Conservation (phyloP, 1,140 invertebrate species). For the Drosophila setifemur region DNA sequence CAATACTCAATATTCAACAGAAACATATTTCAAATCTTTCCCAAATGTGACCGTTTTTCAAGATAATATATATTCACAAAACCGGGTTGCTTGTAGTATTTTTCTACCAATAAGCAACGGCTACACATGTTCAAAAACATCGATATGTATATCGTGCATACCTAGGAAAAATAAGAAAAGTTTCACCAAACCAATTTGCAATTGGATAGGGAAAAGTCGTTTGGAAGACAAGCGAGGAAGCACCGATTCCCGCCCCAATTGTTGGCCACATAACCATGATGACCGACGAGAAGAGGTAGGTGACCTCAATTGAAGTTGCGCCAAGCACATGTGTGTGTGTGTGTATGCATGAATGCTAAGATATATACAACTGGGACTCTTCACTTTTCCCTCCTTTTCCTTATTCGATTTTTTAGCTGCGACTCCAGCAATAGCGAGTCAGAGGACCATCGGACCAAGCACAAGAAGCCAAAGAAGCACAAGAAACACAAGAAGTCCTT, state of each 20-base stretch:
- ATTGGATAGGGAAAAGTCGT: not conserved
- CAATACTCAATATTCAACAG: no score
- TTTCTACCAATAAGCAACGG: no score
- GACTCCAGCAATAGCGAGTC: constrained; percentile 65
- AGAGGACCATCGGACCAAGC: constrained; percentile 65
- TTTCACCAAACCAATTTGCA: not conserved
- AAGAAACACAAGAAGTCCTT: constrained; percentile 84
- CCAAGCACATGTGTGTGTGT: constrained; percentile 10
- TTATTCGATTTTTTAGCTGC: constrained; percentile 38
- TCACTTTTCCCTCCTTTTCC: not conserved
- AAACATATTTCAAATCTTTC: no score
- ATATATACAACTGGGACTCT: not conserved
- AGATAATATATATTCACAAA: no score
- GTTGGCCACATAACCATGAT: constrained; percentile 42
- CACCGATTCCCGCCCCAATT: not conserved
- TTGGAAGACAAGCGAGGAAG: not conserved
- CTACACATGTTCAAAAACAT: no score
- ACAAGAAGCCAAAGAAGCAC: constrained; percentile 83
- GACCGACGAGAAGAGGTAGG: constrained; percentile 72
- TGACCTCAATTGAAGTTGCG: not conserved
- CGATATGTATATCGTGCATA: no score
- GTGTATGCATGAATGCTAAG: constrained; percentile 38
- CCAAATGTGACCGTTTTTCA: no score
- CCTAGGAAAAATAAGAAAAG: not conserved
- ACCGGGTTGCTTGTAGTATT: no score